Percentiles rank a stretch among this genome's conserved stretches.
These are phyloP conservation scores for Sicus ferrugineus DNA, from an alignment of 2,888 invertebrate genomes.

Conservation along the genomic window DNA sequence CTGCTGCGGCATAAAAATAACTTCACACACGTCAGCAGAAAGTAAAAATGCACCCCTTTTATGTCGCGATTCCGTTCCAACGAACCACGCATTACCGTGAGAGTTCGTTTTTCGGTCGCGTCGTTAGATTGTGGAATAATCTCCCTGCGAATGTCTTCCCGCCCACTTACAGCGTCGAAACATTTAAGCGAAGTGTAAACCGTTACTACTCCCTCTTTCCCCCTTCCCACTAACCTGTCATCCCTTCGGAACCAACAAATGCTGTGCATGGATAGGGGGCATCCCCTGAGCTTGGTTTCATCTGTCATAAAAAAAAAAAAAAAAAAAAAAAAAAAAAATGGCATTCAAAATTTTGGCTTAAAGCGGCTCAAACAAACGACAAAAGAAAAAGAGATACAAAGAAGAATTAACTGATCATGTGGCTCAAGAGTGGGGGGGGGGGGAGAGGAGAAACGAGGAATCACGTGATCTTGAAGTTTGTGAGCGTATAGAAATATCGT, in stretches of 20 bases:
- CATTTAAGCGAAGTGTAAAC: too few species aligned
- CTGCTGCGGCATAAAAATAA: conserved; percentile 28
- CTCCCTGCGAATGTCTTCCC: too few species aligned
- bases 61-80: neutral
- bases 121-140: too few species aligned
- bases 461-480: neutral
- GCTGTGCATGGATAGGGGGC: too few species aligned
- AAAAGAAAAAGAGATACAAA: neutral
- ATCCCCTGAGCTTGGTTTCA: too few species aligned
- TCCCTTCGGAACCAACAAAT: too few species aligned
- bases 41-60: neutral
- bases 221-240: too few species aligned
- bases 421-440: neutral
- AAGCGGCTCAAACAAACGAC: neutral
- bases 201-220: too few species aligned
- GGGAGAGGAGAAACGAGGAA: neutral
- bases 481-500: neutral
- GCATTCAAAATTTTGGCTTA: neutral
- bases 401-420: neutral
- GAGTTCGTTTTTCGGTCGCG: too few species aligned
- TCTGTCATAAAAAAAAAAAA: too few species aligned
- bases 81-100: too few species aligned
- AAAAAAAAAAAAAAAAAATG: neutral
- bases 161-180: too few species aligned
- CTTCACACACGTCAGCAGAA: conserved; percentile 18